Evolutionary conservation across 1,140 invertebrate genomes (phyloP).

Genomic region (Bactericera cockerelli): DNA sequence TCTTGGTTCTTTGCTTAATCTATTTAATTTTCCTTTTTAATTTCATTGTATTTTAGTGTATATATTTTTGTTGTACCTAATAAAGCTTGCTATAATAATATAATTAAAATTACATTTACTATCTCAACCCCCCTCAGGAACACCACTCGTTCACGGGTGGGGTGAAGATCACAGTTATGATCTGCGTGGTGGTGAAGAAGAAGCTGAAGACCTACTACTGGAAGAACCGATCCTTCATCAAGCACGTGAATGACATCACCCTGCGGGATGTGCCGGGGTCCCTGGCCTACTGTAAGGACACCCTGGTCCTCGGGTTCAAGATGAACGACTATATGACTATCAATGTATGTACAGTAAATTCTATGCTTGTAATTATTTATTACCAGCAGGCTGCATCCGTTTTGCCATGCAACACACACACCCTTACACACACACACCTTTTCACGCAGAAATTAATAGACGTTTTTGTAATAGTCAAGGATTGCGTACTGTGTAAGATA

Average conservation of each 20-base stretch:
- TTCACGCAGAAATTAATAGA: too few relatives aligned
- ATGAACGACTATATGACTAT: constrained; percentile 22
- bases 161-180: constrained; percentile 50
- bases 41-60: too few relatives aligned
- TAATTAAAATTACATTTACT: too few relatives aligned
- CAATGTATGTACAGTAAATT: constrained; percentile 16
- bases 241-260: constrained; percentile 54
- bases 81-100: too few relatives aligned
- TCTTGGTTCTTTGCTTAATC: too few relatives aligned
- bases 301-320: constrained; percentile 68
- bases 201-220: constrained; percentile 80
- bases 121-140: constrained; percentile 32
- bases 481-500: too few relatives aligned
- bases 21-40: too few relatives aligned
- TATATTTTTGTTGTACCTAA: too few relatives aligned
- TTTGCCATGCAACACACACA: too few relatives aligned
- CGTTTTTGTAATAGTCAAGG: too few relatives aligned
- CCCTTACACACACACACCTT: too few relatives aligned
- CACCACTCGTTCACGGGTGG: constrained; percentile 48
- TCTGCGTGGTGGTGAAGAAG: constrained; percentile 78
- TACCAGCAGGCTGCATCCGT: constrained; percentile 8
- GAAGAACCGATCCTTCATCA: constrained; percentile 67
- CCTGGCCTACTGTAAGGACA: constrained; percentile 71
- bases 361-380: too few relatives aligned
- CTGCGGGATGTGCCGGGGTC: constrained; percentile 69